These are phyloP conservation scores for Pristionchus maxplancki DNA, from an alignment of 2,888 invertebrate species.

Conservation along the genomic window DNA sequence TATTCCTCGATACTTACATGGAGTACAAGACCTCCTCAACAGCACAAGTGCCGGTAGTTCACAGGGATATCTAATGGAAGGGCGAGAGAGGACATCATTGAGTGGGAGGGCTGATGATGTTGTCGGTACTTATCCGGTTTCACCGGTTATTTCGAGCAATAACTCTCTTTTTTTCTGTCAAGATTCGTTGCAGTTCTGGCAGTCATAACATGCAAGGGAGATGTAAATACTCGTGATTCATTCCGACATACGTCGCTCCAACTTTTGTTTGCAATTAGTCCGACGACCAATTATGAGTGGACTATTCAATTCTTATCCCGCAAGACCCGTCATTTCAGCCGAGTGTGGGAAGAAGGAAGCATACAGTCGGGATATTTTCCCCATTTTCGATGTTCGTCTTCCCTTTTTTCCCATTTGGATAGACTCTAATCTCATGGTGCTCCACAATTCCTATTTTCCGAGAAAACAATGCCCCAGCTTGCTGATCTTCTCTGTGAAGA, in stretches of 20 bases:
- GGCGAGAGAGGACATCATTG: constrained; percentile 9
- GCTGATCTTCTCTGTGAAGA: neutral
- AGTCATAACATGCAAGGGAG: neutral
- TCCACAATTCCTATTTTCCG: neutral
- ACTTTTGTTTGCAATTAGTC: neutral
- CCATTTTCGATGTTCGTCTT: neutral
- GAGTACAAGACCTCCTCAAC: too few species aligned
- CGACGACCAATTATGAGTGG: neutral
- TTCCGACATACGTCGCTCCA: neutral
- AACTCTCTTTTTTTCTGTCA: neutral
- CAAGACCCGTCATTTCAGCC: neutral
- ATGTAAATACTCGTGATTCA: constrained; percentile 4
- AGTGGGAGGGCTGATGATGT: neutral
- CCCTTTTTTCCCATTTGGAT: neutral
- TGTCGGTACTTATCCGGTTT: neutral
- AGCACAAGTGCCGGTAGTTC: neutral
- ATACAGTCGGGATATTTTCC: neutral
- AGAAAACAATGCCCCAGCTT: neutral
- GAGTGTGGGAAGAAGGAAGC: neutral
- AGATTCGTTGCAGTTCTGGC: neutral
- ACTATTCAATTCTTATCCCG: neutral
- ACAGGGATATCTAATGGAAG: neutral
- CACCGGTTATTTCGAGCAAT: neutral
- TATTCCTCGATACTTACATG: too few species aligned
- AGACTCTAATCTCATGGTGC: constrained; percentile 1